Evolutionary conservation across 2,888 invertebrate species (phyloP).

Genomic region (Pinctada fucata): DNA sequence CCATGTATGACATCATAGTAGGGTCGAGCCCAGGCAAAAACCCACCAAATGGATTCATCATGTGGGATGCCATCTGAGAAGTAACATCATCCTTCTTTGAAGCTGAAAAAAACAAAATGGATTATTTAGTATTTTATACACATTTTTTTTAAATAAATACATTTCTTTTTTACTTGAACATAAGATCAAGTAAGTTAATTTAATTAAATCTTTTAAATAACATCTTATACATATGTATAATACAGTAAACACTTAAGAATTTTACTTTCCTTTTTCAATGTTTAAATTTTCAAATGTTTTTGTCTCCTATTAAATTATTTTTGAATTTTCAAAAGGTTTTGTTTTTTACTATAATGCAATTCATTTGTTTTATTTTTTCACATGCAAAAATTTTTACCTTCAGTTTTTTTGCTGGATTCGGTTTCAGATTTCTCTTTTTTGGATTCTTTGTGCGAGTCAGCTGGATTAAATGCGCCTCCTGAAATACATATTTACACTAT

Average conservation of each 20-base stretch:
- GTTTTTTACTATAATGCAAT: too few species aligned
- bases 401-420: slow-evolving; percentile 10
- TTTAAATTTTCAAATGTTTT: too few species aligned
- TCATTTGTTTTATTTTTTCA: too few species aligned
- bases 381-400: not conserved
- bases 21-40: slow-evolving; percentile 70
- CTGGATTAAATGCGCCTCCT: slow-evolving; percentile 44
- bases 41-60: slow-evolving; percentile 70
- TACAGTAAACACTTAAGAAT: too few species aligned
- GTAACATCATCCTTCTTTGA: slow-evolving; percentile 40
- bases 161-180: too few species aligned
- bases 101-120: slow-evolving; percentile 11
- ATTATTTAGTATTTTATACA: not conserved
- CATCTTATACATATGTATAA: too few species aligned
- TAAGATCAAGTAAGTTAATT: too few species aligned
- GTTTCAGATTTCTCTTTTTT: slow-evolving; percentile 25
- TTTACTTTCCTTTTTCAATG: too few species aligned
- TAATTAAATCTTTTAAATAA: too few species aligned
- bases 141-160: too few species aligned
- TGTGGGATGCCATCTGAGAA: slow-evolving; percentile 24
- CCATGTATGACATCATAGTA: slow-evolving; percentile 76
- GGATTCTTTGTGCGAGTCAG: slow-evolving; percentile 44
- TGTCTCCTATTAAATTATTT: too few species aligned
- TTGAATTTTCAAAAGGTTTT: too few species aligned
- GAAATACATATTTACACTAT: slow-evolving; percentile 32